Base-by-base conservation (phyloP, 2,888 invertebrate genomes). In the Diaprepes abbreviatus region DNA sequence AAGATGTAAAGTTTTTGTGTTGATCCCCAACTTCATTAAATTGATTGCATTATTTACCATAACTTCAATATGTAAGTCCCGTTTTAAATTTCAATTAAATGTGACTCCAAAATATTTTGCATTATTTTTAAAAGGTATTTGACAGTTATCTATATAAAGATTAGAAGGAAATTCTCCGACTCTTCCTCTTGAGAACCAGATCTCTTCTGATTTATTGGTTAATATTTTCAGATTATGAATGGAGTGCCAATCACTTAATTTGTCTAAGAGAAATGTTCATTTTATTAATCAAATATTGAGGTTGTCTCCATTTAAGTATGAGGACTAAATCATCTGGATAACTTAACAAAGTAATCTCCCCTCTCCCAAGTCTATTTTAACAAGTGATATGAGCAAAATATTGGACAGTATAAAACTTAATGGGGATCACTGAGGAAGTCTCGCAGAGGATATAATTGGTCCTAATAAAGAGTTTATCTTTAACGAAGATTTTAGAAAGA, bases 81-180 rank as follows among this genome's bases (percentile, higher is more conserved):
- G 33, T 54, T 54, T 54, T n/a, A 54, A 10, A 16, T 54, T 3
- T 54, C 33, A 12, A 14, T 54, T 28, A 4, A 54, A 31, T 3
- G 24, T 50, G 3, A 10, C 24, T 7, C 54, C 54, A 4, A 54
- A 17, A 12, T 57, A 36, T 36, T 36, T 57, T 3, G 12, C 19
- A 36, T 16, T 16, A n/a, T 19, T 36, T 57, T 36, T 57, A 17
- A 14, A 36, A 16, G 33, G 17, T 3, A 31, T 54, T 28, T 12
- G 2, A 14, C 2, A 3, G n/a, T 19, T 45, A 3, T 17, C 45
- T 5, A 45, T 45, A 10, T 19, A 2, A 10, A 45, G 17, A 4
- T 45, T 45, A 2, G 19, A 19, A 16, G 5, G 17, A 14, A 1
- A 19, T 10, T 45, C 1, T 19, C 9, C 2, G 2, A 3, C 3